phyloP scores from a whole-genome alignment of 2,113 vertebrate genomes.

The Austrofundulus limnaeus region DNA sequence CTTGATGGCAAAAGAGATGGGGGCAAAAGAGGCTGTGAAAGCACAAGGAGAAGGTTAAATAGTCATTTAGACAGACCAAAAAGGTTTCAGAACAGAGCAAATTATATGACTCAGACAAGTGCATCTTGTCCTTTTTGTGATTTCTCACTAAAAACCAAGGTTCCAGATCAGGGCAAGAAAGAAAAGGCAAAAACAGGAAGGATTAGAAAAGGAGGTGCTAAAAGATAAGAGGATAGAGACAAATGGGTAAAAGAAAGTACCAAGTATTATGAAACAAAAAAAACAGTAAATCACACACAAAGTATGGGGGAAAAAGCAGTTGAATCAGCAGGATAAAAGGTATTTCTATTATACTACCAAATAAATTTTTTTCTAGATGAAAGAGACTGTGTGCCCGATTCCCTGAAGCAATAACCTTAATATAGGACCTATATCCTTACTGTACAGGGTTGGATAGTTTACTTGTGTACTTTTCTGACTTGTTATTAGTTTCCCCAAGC shows the following conservation, averaged over 20 bases:
- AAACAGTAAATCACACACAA: neutral
- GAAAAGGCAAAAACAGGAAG: neutral
- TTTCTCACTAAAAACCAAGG: neutral
- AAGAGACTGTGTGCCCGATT: slow-evolving; percentile 9
- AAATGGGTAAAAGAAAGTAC: neutral
- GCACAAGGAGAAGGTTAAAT: slow-evolving; percentile 6
- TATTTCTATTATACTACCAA: slow-evolving; percentile 38
- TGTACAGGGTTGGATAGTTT: slow-evolving; percentile 19
- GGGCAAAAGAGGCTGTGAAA: slow-evolving; percentile 90
- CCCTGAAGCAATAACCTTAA: slow-evolving; percentile 29
- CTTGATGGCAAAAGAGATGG: slow-evolving; percentile 97
- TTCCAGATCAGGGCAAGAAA: neutral
- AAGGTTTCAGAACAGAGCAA: neutral
- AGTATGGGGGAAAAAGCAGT: neutral
- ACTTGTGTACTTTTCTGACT: slow-evolving; percentile 14
- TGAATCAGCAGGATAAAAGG: neutral
- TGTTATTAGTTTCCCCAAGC: slow-evolving; percentile 21
- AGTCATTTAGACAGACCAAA: neutral
- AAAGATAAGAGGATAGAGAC: neutral
- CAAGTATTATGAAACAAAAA: neutral
- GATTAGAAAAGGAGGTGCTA: neutral
- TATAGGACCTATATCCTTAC: slow-evolving; percentile 19
- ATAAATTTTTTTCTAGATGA: slow-evolving; percentile 11
- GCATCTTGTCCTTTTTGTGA: neutral
- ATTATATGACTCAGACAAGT: neutral